These are phyloP conservation scores for Papio anubis DNA, from an alignment of 2,113 vertebrate species.

Conservation along the genomic window DNA sequence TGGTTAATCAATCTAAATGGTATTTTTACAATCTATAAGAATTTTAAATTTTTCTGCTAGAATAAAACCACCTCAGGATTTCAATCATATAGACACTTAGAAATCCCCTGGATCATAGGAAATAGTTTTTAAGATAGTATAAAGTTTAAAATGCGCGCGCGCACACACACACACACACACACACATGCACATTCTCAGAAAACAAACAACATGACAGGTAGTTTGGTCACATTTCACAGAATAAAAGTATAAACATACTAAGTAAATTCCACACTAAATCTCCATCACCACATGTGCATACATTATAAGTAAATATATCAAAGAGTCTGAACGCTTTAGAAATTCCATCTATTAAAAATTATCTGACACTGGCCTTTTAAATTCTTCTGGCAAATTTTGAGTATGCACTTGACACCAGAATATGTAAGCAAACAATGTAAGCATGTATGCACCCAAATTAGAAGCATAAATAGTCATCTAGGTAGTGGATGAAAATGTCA, in stretches of 20 bases:
- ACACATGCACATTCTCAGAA: not conserved
- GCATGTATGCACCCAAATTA: not conserved
- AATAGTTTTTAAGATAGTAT: conserved; percentile 4
- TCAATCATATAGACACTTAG: not conserved
- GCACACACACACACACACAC: not conserved
- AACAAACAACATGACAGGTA: conserved; percentile 38
- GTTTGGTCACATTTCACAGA: conserved; percentile 50
- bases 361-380: conserved; percentile 45
- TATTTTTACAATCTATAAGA: conserved; percentile 8
- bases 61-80: conserved; percentile 22
- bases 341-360: conserved; percentile 54
- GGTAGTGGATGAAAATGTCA: conserved; percentile 50
- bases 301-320: conserved; percentile 52
- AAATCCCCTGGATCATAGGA: not conserved
- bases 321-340: not conserved
- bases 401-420: conserved; percentile 16
- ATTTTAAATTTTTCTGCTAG: conserved; percentile 1
- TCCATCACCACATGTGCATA: conserved; percentile 26
- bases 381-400: conserved; percentile 30
- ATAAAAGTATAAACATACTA: conserved; percentile 47
- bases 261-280: conserved; percentile 63
- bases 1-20: not conserved
- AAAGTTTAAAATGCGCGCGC: conserved; percentile 47
- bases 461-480: conserved; percentile 18
- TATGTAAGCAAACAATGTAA: conserved; percentile 34